Conservation (phyloP, 2,797 vertebrate genomes). For the Peromyscus attwateri region DNA sequence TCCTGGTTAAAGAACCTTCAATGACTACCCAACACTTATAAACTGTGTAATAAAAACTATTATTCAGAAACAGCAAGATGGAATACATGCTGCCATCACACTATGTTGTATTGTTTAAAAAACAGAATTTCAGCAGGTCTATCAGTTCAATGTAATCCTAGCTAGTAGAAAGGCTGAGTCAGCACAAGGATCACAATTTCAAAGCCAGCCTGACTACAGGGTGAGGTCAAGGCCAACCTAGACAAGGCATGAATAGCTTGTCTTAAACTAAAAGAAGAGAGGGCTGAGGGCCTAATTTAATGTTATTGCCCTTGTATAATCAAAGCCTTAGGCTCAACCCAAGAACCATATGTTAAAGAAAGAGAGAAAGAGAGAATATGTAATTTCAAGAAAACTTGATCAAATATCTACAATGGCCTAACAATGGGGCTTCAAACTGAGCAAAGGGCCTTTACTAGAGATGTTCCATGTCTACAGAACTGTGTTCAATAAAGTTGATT, state of each 20-base stretch:
- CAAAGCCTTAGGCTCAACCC: background rate
- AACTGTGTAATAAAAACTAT: background rate
- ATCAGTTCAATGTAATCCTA: background rate
- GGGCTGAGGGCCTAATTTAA: background rate
- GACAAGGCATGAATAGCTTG: background rate
- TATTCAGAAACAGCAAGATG: constrained; percentile 18
- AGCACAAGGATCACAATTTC: background rate
- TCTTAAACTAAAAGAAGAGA: background rate
- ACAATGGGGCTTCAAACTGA: background rate
- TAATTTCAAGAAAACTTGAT: constrained; percentile 33
- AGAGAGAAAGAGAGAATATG: background rate
- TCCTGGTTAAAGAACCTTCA: background rate
- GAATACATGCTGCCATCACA: constrained; percentile 11
- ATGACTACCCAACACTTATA: background rate
- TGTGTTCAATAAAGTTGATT: background rate
- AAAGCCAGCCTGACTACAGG: background rate
- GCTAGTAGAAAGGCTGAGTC: background rate
- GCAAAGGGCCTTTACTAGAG: background rate
- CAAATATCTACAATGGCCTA: background rate
- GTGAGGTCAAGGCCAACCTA: background rate
- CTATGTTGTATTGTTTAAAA: constrained; percentile 10
- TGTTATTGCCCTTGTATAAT: background rate
- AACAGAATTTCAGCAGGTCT: background rate
- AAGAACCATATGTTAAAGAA: background rate
- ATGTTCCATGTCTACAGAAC: background rate